A percentile compares a stretch with the other conserved stretches of the same genome.
These are phyloP conservation scores for Drosophila cardini DNA, from an alignment of 1,140 invertebrate genomes.

Conservation along the genomic window DNA sequence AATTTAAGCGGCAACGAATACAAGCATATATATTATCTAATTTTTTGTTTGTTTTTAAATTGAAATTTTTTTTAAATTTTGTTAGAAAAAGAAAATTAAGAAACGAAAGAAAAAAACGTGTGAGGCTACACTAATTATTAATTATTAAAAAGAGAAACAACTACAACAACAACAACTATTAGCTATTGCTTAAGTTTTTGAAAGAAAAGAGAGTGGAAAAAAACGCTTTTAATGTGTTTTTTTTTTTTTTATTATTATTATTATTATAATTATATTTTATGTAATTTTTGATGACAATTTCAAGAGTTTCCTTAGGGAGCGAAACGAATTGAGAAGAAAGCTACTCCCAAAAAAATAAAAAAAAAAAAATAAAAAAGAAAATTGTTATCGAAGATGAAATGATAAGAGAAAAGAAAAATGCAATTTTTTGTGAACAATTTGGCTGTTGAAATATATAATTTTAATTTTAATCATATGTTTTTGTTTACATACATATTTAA, in stretches of 20 bases:
- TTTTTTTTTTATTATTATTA: conserved; percentile 22
- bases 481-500: conserved; percentile 45
- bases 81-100: conserved; percentile 11
- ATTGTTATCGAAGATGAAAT: conserved; percentile 47
- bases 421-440: conserved; percentile 82
- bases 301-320: conserved; percentile 23
- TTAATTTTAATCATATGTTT: conserved; percentile 48
- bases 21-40: conserved; percentile 1
- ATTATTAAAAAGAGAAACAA: conserved; percentile 3
- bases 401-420: conserved; percentile 64
- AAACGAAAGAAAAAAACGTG: conserved; percentile 23
- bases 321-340: conserved; percentile 9
- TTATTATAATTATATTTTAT: conserved; percentile 26
- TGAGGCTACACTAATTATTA: conserved; percentile 40
- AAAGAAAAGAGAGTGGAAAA: neutral
- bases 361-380: conserved; percentile 27
- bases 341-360: neutral
- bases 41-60: conserved; percentile 18
- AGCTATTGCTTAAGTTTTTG: conserved; percentile 33
- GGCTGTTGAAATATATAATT: conserved; percentile 80
- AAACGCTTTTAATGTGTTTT: conserved; percentile 45
- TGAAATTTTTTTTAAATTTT: conserved; percentile 28
- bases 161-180: neutral
- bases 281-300: conserved; percentile 14
- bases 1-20: conserved; percentile 38